Conservation (phyloP, 2,113 vertebrate genomes). For the Helogale parvula region DNA sequence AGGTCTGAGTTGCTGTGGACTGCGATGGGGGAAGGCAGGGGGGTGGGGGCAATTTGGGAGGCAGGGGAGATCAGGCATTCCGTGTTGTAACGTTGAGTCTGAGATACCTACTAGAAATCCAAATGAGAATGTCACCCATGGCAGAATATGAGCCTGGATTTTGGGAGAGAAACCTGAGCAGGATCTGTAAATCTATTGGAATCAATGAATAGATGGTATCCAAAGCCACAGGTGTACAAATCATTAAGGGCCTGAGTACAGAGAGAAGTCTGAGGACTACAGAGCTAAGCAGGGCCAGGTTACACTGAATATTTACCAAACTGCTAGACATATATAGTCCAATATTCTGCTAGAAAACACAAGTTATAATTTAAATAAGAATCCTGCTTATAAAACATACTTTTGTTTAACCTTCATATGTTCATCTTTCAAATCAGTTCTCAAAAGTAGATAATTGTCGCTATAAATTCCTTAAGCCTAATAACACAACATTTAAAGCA, state of each 20-base stretch:
- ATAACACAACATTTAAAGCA: background rate
- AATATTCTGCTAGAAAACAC: conserved; percentile 27
- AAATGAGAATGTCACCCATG: background rate
- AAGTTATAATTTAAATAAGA: background rate
- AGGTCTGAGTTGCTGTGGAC: background rate
- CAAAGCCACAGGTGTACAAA: background rate
- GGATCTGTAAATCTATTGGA: background rate
- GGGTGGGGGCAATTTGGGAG: background rate
- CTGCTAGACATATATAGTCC: background rate
- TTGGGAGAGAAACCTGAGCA: background rate
- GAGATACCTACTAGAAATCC: background rate
- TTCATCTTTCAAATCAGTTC: conserved; percentile 26
- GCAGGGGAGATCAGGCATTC: background rate
- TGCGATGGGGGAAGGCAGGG: background rate
- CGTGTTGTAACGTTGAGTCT: background rate
- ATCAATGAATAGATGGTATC: background rate
- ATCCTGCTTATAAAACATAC: background rate
- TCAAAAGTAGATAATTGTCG: background rate
- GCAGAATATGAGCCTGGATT: background rate
- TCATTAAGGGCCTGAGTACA: background rate
- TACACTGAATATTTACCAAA: background rate
- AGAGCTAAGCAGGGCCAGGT: background rate
- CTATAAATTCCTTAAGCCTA: background rate
- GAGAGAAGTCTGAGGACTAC: background rate
- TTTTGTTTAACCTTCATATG: background rate